Percentiles rank a stretch among this genome's conserved stretches.
These are phyloP conservation scores for Pangasius mekongensis DNA, from an alignment of 2,797 vertebrate species.

Conservation along the genomic window DNA sequence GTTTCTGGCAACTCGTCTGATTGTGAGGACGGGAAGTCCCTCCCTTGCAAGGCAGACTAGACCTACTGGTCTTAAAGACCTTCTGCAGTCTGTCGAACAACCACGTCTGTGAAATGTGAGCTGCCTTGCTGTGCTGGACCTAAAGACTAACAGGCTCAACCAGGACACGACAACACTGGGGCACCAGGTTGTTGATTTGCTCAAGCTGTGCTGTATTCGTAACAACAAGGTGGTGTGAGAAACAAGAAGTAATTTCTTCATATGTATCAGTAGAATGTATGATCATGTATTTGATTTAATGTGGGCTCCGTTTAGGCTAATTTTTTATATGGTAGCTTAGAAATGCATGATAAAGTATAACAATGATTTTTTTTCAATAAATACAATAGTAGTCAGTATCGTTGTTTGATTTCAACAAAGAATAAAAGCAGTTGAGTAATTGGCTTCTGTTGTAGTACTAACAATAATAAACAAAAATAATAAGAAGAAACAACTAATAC, in stretches of 20 bases:
- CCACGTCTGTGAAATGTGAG: constrained; percentile 22
- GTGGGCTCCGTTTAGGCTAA: background rate
- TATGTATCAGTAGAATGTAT: background rate
- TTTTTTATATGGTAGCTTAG: background rate
- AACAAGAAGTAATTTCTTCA: background rate
- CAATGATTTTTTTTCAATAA: background rate
- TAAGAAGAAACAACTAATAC: background rate
- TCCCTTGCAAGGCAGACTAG: constrained; percentile 51
- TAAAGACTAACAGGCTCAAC: background rate
- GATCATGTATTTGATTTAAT: background rate
- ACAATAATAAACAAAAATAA: too few relatives aligned
- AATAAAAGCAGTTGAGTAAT: background rate
- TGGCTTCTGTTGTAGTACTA: background rate
- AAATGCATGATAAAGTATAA: background rate
- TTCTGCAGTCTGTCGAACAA: background rate
- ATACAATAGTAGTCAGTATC: background rate
- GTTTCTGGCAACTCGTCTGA: constrained; percentile 68
- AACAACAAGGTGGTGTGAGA: background rate
- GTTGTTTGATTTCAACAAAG: background rate
- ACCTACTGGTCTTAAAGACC: constrained; percentile 54
- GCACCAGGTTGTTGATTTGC: background rate
- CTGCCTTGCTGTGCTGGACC: constrained; percentile 2
- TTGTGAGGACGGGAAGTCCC: constrained; percentile 68
- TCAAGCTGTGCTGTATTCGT: background rate
- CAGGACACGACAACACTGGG: background rate